A percentile compares a stretch with the other conserved stretches of the same genome.
These are phyloP conservation scores for Python bivittatus DNA, from an alignment of 2,113 vertebrate genomes.

Conservation along the genomic window DNA sequence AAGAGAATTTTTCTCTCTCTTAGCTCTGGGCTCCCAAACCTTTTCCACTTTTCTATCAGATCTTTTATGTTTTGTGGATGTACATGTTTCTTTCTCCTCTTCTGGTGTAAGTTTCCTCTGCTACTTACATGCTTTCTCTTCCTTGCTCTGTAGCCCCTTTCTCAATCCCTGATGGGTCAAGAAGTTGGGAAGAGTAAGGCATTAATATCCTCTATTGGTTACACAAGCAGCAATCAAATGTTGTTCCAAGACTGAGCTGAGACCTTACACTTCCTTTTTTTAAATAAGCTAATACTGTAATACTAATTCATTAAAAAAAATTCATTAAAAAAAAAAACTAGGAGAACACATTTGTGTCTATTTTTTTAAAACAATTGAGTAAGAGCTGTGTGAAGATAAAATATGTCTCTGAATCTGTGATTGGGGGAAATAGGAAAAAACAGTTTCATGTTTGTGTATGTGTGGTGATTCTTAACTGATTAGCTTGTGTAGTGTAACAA, in stretches of 20 bases:
- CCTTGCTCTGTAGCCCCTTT: slow-evolving; percentile 13
- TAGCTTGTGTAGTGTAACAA: slow-evolving; percentile 13
- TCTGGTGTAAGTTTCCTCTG: slow-evolving; percentile 7
- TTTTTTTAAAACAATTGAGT: not conserved
- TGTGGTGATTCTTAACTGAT: not conserved
- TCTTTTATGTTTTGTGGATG: not conserved
- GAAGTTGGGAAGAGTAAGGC: slow-evolving; percentile 47
- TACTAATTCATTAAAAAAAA: not conserved
- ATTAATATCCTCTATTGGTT: slow-evolving; percentile 65
- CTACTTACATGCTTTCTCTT: not conserved
- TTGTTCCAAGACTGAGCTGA: slow-evolving; percentile 9
- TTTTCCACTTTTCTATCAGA: not conserved
- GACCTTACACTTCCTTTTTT: not conserved
- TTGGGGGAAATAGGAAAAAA: slow-evolving; percentile 29
- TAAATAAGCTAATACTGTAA: not conserved
- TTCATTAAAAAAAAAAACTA: not conserved
- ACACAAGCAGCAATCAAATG: not conserved
- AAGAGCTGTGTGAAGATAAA: not conserved
- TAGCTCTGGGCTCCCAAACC: not conserved
- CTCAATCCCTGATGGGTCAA: not conserved
- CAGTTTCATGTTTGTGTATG: not conserved
- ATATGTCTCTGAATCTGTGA: not conserved
- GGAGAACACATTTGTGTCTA: too few species aligned
- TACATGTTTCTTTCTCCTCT: not conserved
- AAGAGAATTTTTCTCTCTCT: not conserved